Conservation (phyloP, 2,888 invertebrate genomes). For the Embidobia sp. region DNA sequence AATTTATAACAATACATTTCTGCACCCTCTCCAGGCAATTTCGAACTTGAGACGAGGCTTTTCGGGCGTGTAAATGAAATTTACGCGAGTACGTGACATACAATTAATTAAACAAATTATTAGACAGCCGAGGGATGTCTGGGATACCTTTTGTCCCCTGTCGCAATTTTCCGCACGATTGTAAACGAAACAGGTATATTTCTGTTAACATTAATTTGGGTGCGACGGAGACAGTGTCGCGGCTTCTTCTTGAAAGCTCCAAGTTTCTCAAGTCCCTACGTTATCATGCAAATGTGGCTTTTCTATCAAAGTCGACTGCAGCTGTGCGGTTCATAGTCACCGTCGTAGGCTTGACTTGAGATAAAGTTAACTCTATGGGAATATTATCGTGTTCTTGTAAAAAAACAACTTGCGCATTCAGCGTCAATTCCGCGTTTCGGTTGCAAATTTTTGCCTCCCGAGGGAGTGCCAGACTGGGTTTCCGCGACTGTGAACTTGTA, state of each 20-base stretch:
- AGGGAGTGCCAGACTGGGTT: neutral
- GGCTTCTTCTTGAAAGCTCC: constrained; percentile 29
- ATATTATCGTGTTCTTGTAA: constrained; percentile 17
- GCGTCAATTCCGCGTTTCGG: constrained; percentile 20
- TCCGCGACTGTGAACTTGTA: constrained; percentile 2
- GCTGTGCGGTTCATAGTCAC: constrained; percentile 35
- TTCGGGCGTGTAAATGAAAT: neutral
- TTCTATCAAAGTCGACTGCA: constrained; percentile 57
- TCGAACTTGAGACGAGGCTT: too few species aligned
- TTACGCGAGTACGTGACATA: constrained; percentile 4
- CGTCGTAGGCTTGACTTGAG: constrained; percentile 35
- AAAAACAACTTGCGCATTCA: constrained; percentile 25
- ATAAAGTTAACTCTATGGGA: constrained; percentile 42
- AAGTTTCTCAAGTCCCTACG: constrained; percentile 50
- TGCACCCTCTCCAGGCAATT: too few species aligned
- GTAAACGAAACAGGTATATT: constrained; percentile 50
- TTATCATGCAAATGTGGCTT: constrained; percentile 62
- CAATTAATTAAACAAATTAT: constrained; percentile 21
- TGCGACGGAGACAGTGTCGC: constrained; percentile 28
- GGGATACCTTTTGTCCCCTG: neutral
- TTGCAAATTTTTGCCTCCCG: neutral
- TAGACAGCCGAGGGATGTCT: neutral
- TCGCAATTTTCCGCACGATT: constrained; percentile 12
- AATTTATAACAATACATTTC: too few species aligned
- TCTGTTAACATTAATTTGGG: constrained; percentile 56